These are phyloP conservation scores for Hypselothyrea guttata DNA, from an alignment of 2,888 invertebrate species.

Conservation along the genomic window DNA sequence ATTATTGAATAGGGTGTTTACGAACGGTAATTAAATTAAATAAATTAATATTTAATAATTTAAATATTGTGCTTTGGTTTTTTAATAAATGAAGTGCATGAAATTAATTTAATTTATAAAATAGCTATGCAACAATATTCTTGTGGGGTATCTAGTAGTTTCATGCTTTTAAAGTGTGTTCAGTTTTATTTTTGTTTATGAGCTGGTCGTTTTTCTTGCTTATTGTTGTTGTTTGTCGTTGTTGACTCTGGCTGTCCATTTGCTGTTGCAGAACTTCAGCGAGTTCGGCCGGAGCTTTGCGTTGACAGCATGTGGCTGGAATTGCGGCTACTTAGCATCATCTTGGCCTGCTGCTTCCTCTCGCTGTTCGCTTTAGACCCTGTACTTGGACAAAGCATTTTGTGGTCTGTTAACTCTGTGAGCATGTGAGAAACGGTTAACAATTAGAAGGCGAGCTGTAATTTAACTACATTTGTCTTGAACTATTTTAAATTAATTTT, in stretches of 20 bases:
- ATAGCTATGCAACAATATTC: not conserved
- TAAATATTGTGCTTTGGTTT: not conserved
- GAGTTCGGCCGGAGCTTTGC: conserved; percentile 35
- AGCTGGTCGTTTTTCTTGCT: conserved; percentile 26
- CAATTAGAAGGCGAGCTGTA: too few species aligned
- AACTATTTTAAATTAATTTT: too few species aligned
- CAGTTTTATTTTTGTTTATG: conserved; percentile 49
- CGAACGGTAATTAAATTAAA: too few species aligned
- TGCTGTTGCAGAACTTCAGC: conserved; percentile 38
- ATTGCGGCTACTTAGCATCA: conserved; percentile 72
- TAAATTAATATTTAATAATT: too few species aligned
- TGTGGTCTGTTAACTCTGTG: too few species aligned
- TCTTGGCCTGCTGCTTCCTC: conserved; percentile 20
- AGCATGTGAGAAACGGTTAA: too few species aligned
- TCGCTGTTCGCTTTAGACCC: too few species aligned
- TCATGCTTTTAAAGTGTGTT: not conserved
- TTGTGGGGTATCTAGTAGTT: conserved; percentile 7
- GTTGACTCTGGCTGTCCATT: conserved; percentile 34
- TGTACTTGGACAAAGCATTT: too few species aligned
- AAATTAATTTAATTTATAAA: not conserved
- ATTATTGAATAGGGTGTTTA: not conserved
- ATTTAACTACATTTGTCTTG: too few species aligned
- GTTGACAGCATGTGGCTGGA: conserved; percentile 72
- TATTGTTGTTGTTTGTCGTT: conserved; percentile 17
- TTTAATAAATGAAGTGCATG: not conserved